Evolutionary conservation across 2,888 invertebrate genomes (phyloP), one percentile per base, ranked within the genome.

Genomic region (Drosophila peninsularis): DNA sequence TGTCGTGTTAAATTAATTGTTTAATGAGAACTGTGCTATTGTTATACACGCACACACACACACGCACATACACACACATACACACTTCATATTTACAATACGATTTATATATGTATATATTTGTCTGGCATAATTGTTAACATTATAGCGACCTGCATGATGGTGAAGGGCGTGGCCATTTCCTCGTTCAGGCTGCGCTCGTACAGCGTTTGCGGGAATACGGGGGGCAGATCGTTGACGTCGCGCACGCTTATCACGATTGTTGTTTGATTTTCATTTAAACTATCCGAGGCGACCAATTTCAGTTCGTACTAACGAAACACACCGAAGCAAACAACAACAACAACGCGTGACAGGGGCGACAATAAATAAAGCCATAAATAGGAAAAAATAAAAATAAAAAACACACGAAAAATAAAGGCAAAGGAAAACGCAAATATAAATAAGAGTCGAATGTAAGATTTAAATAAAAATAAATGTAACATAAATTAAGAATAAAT

Each of bases 221-320:
- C 94, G 34, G 98, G 98, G 58, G 97, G 96, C 90, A 97, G 94
- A 93, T 98, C 98, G 93, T 98, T 98, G 91, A 96, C 96, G 93
- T 98, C 97, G 86, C 96, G 95, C 83, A 97, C 94, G 91, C 95
- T 95, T 88, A 98, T 95, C 89, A 96, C 94, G 82, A 98, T 96
- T 70, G 94, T 95, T 82, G 97, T 97, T 88, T 95, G 95, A 94
- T 96, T 97, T 93, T 98, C 97, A 94, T 97, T 97, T 93, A 96
- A 95, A 92, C 97, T 97, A 93, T 97, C 96, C 78, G 97, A 97
- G 71, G 97, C 97, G 92, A 97, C 97, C 94, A 97, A 94, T 92
- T 96, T 96, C 94, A 97, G 94, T 93, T 96, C 96, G 94, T 97
- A 97, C 96, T 97, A 75, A 57, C 55, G 56, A 14, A 9, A 27